phyloP scores from a whole-genome alignment of 1,140 invertebrate genomes.

The Drosophila rufa region DNA sequence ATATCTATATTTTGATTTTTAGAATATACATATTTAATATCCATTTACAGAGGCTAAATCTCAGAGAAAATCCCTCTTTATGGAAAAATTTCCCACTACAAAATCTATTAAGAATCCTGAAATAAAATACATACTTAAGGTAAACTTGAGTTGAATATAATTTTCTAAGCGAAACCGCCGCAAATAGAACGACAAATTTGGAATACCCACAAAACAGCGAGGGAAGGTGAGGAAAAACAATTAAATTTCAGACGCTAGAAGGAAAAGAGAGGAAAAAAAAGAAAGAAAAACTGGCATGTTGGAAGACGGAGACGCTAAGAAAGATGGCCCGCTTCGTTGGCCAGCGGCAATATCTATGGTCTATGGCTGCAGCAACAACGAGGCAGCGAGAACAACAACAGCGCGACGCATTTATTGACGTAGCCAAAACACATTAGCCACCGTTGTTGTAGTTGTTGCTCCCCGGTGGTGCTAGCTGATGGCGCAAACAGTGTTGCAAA shows the following conservation, averaged over 20 bases:
- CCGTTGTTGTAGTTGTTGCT: slow-evolving; percentile 33
- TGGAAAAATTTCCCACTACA: no score
- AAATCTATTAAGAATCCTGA: no score
- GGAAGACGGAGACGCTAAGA: slow-evolving; percentile 30
- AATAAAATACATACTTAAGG: background rate
- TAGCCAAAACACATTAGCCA: slow-evolving; percentile 79
- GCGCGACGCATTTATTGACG: slow-evolving; percentile 74
- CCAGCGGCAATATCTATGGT: slow-evolving; percentile 33
- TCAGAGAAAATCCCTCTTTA: no score
- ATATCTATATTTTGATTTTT: no score
- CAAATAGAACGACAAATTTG: slow-evolving; percentile 14
- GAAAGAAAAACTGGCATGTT: slow-evolving; percentile 31
- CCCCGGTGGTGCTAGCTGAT: slow-evolving; percentile 46
- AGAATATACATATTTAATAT: no score
- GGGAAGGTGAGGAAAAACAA: slow-evolving; percentile 59
- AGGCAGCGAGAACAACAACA: slow-evolving; percentile 30
- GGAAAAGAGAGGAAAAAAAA: slow-evolving; percentile 27
- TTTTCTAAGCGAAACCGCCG: background rate
- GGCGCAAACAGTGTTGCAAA: slow-evolving; percentile 84
- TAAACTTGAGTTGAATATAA: background rate
- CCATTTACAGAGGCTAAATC: no score
- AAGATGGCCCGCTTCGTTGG: slow-evolving; percentile 64
- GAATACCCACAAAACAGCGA: slow-evolving; percentile 17
- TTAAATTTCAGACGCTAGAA: slow-evolving; percentile 50
- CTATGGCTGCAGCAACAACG: slow-evolving; percentile 29